Evolutionary conservation across 2,888 invertebrate species (phyloP).

Genomic region (Leptinotarsa haldemani): DNA sequence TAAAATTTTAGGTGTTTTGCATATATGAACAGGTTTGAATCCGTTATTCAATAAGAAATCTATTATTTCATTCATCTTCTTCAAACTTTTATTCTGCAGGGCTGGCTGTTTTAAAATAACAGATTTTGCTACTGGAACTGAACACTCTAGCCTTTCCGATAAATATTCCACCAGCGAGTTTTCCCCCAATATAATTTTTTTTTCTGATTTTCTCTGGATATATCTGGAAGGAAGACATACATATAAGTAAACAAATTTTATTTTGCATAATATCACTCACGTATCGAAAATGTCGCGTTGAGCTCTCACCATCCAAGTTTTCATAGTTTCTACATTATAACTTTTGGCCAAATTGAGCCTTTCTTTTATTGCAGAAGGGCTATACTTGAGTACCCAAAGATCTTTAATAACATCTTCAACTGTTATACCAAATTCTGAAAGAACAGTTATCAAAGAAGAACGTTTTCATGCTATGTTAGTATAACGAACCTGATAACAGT

Average conservation of each 20-base stretch:
- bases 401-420: conserved; percentile 63
- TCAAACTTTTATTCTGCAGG: conserved; percentile 62
- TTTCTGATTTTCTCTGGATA: conserved; percentile 60
- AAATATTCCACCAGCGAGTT: conserved; percentile 63
- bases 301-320: conserved; percentile 68
- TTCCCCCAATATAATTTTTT: conserved; percentile 62
- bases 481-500: conserved; percentile 37
- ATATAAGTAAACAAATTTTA: background rate
- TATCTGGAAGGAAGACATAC: conserved; percentile 55
- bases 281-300: conserved; percentile 58
- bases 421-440: conserved; percentile 60
- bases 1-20: conserved; percentile 64
- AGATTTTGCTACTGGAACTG: conserved; percentile 55
- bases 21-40: conserved; percentile 62
- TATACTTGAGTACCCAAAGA: conserved; percentile 65
- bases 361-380: conserved; percentile 53
- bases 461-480: background rate
- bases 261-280: conserved; percentile 53
- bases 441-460: background rate
- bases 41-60: conserved; percentile 64
- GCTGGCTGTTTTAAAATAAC: conserved; percentile 63
- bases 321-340: conserved; percentile 60
- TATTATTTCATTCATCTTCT: conserved; percentile 64
- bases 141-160: conserved; percentile 62
- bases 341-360: conserved; percentile 59